phyloP scores from a whole-genome alignment of 1,140 invertebrate genomes.

The Cherax quadricarinatus region DNA sequence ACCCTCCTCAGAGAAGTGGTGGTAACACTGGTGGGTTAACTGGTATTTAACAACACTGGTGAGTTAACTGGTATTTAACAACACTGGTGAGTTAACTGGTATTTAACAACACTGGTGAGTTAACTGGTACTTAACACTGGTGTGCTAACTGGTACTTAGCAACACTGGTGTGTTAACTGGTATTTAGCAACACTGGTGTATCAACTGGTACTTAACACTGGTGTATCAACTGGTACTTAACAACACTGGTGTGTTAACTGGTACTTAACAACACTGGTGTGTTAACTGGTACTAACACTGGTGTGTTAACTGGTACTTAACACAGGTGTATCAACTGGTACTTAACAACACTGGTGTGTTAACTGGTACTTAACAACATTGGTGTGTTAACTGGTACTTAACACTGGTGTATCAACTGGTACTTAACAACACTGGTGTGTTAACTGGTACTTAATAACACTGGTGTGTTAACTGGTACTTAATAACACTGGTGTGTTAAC shows the following conservation, averaged over 20 bases:
- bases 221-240: not conserved
- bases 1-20: too few species aligned
- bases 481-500: not conserved
- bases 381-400: too few species aligned
- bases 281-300: too few species aligned
- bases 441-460: not conserved
- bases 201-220: too few species aligned
- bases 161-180: not conserved
- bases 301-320: not conserved
- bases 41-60: not conserved
- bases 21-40: not conserved
- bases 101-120: not conserved
- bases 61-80: not conserved
- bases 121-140: not conserved
- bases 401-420: not conserved
- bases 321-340: too few species aligned
- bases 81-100: not conserved
- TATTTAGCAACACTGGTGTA: too few species aligned
- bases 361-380: not conserved
- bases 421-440: not conserved
- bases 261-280: too few species aligned
- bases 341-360: too few species aligned
- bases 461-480: not conserved
- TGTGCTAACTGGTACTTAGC: too few species aligned
- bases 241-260: not conserved